phyloP scores from a whole-genome alignment of 92 coral and sea anemone genomes.

The Porites divaricata region DNA sequence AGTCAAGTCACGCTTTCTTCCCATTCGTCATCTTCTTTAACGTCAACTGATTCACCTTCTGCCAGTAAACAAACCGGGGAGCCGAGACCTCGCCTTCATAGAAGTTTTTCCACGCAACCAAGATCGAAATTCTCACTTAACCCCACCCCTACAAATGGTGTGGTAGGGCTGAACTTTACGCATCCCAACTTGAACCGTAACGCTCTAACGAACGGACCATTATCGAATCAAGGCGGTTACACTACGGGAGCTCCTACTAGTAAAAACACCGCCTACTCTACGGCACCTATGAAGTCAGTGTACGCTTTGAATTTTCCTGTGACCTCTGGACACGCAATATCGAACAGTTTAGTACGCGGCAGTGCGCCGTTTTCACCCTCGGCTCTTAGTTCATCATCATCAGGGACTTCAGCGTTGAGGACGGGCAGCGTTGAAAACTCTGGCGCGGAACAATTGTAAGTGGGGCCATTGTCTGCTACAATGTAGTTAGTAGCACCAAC shows the following conservation, averaged over 20 bases:
- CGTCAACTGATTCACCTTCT: constrained; percentile 43
- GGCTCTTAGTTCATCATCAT: constrained; percentile 39
- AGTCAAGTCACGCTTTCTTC: constrained; percentile 56
- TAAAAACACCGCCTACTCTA: constrained; percentile 84
- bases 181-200: constrained; percentile 59
- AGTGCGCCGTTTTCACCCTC: constrained; percentile 94
- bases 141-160: constrained; percentile 85
- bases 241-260: constrained; percentile 62
- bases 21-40: constrained; percentile 43
- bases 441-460: constrained; percentile 36
- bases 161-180: constrained; percentile 81
- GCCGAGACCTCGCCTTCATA: constrained; percentile 86
- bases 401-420: constrained; percentile 27
- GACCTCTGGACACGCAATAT: constrained; percentile 73
- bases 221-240: constrained; percentile 70
- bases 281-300: constrained; percentile 97
- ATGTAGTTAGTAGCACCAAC: too few relatives aligned
- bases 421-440: constrained; percentile 31
- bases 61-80: constrained; percentile 63
- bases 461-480: background rate
- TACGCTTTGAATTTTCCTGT: constrained; percentile 96
- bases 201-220: constrained; percentile 87
- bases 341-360: constrained; percentile 83
- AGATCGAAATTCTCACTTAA: constrained; percentile 95
- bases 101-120: constrained; percentile 95